Conservation (phyloP, 1,140 invertebrate genomes). For the Ctenoplectra terminalis region DNA sequence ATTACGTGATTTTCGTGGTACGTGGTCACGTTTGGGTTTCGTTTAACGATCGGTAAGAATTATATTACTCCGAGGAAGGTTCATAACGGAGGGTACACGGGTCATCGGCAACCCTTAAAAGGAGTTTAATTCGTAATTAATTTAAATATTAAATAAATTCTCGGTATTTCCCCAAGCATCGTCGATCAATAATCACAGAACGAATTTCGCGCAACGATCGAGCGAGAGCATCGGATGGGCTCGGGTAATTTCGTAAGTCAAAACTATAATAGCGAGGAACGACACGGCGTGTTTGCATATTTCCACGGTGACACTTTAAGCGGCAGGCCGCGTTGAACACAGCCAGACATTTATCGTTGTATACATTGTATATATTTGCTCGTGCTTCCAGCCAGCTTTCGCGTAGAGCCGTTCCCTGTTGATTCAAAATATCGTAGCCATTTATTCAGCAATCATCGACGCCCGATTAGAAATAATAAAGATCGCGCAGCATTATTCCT, state of each 20-base stretch:
- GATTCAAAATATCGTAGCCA: conserved; percentile 33
- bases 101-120: too few relatives aligned
- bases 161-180: neutral
- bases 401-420: conserved; percentile 34
- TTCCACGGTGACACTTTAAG: conserved; percentile 32
- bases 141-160: too few relatives aligned
- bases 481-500: neutral
- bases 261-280: conserved; percentile 26
- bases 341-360: conserved; percentile 35
- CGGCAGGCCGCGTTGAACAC: conserved; percentile 15
- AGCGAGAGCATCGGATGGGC: neutral
- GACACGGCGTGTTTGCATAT: conserved; percentile 24
- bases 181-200: neutral
- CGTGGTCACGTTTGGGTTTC: neutral
- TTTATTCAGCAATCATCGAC: conserved; percentile 30
- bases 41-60: neutral
- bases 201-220: neutral
- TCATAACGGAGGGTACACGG: too few relatives aligned
- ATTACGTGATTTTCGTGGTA: neutral
- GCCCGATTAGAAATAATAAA: conserved; percentile 42
- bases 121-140: too few relatives aligned
- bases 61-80: too few relatives aligned
- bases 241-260: conserved; percentile 34
- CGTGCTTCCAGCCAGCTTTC: conserved; percentile 23
- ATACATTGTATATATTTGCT: conserved; percentile 44